Evolutionary conservation across 2,888 invertebrate species (phyloP).

Genomic region (Protodeltote pygarga): DNA sequence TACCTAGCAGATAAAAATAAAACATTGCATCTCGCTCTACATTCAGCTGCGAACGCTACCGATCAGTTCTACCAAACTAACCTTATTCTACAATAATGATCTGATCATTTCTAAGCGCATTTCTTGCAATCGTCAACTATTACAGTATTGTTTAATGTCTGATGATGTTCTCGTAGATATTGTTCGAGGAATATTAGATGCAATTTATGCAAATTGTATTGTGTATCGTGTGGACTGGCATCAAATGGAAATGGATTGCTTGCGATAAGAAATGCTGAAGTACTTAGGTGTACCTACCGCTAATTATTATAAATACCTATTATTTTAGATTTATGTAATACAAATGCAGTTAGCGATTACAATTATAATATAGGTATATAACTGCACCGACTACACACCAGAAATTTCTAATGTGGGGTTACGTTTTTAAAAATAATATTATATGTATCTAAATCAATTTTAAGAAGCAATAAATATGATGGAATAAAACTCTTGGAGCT

Average conservation of each 20-base stretch:
- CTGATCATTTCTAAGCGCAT: slow-evolving; percentile 77
- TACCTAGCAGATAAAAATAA: not conserved
- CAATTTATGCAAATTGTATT: slow-evolving; percentile 46
- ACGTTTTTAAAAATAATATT: too few relatives aligned
- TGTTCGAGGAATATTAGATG: slow-evolving; percentile 46
- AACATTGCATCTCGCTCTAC: slow-evolving; percentile 45
- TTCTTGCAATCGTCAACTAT: slow-evolving; percentile 65
- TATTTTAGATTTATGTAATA: too few relatives aligned
- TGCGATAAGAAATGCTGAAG: slow-evolving; percentile 1
- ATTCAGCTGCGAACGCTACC: slow-evolving; percentile 70
- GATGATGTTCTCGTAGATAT: slow-evolving; percentile 48
- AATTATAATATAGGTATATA: too few relatives aligned
- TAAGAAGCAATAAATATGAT: too few relatives aligned
- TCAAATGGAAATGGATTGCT: slow-evolving; percentile 22
- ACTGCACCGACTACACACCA: too few relatives aligned
- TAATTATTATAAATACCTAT: not conserved
- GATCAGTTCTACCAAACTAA: slow-evolving; percentile 77
- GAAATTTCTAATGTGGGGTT: too few relatives aligned
- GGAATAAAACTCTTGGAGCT: too few relatives aligned
- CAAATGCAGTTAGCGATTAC: too few relatives aligned
- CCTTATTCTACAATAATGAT: slow-evolving; percentile 83
- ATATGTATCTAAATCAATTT: too few relatives aligned
- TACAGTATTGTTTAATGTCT: slow-evolving; percentile 50
- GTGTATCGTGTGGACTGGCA: slow-evolving; percentile 27
- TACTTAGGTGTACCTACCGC: not conserved